These are phyloP conservation scores for Catharus bicknelli DNA, from an alignment of 2,113 vertebrate genomes.

Conservation along the genomic window DNA sequence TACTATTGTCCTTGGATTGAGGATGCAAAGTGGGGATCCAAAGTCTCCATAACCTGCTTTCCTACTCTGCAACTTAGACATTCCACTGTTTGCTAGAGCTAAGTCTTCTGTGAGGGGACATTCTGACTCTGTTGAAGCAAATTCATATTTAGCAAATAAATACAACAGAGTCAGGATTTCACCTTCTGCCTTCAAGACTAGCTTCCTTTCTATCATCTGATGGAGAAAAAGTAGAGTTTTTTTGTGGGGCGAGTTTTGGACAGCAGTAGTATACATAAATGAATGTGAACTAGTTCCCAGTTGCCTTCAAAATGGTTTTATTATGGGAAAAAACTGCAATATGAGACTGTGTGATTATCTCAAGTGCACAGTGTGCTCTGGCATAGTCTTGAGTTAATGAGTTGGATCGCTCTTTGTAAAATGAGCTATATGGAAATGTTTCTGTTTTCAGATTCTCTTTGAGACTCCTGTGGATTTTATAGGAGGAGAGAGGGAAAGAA, in stretches of 20 bases:
- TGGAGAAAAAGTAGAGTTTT: background rate
- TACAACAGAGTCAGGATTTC: background rate
- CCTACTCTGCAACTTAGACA: background rate
- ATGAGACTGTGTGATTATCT: conserved; percentile 19
- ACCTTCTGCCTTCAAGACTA: background rate
- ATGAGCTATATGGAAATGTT: background rate
- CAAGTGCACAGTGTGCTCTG: background rate
- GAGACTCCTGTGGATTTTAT: conserved; percentile 14
- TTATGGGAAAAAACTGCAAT: background rate
- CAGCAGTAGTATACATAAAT: background rate
- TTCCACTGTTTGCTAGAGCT: background rate
- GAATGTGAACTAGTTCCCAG: conserved; percentile 13
- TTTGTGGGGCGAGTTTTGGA: background rate
- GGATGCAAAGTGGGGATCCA: background rate
- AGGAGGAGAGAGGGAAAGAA: background rate
- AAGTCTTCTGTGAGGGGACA: background rate
- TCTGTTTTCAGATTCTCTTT: conserved; percentile 2
- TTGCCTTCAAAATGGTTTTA: conserved; percentile 31
- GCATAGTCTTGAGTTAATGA: background rate
- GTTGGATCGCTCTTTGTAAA: conserved; percentile 28
- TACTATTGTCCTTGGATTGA: background rate
- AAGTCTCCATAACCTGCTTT: background rate
- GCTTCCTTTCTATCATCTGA: background rate
- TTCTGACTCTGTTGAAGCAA: background rate
- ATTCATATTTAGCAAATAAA: background rate